Conservation (phyloP, 2,888 invertebrate species). For the Carterocephalus palaemon region DNA sequence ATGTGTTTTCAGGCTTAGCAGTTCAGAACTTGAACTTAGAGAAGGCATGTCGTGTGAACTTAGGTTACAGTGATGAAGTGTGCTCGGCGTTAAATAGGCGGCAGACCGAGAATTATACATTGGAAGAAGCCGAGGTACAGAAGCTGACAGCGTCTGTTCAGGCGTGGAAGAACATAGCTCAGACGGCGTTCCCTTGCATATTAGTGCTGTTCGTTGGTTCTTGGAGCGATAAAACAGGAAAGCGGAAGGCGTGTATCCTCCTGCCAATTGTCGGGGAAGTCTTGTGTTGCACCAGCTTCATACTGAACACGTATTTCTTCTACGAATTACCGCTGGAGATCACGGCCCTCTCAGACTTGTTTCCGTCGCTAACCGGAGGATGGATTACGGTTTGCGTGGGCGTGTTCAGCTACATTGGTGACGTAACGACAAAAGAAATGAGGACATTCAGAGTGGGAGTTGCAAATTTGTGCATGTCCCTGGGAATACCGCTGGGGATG, state of each 20-base stretch:
- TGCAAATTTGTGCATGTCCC: constrained; percentile 80
- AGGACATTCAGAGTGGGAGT: constrained; percentile 82
- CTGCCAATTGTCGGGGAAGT: constrained; percentile 78
- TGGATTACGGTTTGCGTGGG: constrained; percentile 80
- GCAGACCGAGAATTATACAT: constrained; percentile 84
- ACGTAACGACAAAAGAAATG: constrained; percentile 78
- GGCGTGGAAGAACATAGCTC: constrained; percentile 78
- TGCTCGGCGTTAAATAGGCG: constrained; percentile 86
- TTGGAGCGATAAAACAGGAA: constrained; percentile 80
- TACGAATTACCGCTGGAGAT: constrained; percentile 78
- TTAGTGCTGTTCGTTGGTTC: constrained; percentile 80
- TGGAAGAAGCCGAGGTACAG: constrained; percentile 82
- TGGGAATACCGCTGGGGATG: constrained; percentile 80
- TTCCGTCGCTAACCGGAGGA: constrained; percentile 77
- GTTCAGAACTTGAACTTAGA: constrained; percentile 91
- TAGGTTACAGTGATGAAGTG: constrained; percentile 84
- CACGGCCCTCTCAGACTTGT: constrained; percentile 76
- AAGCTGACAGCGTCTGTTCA: constrained; percentile 78
- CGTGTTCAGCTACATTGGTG: constrained; percentile 81
- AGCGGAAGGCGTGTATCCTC: constrained; percentile 79
- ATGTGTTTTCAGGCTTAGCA: constrained; percentile 85
- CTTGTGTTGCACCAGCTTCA: constrained; percentile 70
- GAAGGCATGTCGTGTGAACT: constrained; percentile 90
- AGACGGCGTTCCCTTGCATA: constrained; percentile 77
- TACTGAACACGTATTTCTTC: constrained; percentile 79